These are phyloP conservation scores for Neoseiulus cucumeris DNA, from an alignment of 1,140 invertebrate species.

Conservation along the genomic window DNA sequence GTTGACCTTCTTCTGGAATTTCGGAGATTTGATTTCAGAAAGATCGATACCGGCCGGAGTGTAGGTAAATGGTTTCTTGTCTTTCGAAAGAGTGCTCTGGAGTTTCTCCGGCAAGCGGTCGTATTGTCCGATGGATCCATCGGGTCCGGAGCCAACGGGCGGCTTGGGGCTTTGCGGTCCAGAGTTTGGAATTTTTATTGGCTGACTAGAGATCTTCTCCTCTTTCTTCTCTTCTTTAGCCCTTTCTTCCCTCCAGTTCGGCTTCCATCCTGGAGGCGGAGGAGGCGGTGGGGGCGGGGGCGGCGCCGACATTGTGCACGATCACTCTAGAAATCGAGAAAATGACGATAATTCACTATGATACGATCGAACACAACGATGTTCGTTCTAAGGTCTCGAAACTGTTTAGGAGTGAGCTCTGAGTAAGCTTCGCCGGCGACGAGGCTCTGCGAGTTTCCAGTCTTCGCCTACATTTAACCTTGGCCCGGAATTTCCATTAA, in stretches of 20 bases:
- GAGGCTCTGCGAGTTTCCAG: background rate
- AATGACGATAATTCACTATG: background rate
- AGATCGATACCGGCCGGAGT: constrained; percentile 74
- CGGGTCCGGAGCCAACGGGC: background rate
- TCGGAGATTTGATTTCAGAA: constrained; percentile 64
- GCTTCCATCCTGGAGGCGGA: background rate
- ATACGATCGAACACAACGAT: background rate
- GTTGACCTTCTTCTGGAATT: constrained; percentile 59
- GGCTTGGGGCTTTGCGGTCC: background rate
- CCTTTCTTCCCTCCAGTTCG: background rate
- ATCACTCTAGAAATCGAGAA: background rate
- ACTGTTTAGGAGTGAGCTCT: background rate
- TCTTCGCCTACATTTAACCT: background rate
- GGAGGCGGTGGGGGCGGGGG: background rate
- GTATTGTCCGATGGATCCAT: background rate
- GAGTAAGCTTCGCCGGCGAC: background rate
- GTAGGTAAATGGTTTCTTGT: constrained; percentile 83
- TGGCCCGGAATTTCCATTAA: background rate
- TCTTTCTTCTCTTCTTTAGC: background rate
- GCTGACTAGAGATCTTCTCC: background rate
- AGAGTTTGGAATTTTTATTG: background rate
- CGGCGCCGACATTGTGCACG: background rate
- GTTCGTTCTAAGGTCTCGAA: background rate
- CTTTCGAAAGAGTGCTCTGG: constrained; percentile 81
- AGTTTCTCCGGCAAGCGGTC: constrained; percentile 53